Evolutionary conservation across 2,113 vertebrate genomes (phyloP).

Genomic region (Trichomycterus rosablanca): DNA sequence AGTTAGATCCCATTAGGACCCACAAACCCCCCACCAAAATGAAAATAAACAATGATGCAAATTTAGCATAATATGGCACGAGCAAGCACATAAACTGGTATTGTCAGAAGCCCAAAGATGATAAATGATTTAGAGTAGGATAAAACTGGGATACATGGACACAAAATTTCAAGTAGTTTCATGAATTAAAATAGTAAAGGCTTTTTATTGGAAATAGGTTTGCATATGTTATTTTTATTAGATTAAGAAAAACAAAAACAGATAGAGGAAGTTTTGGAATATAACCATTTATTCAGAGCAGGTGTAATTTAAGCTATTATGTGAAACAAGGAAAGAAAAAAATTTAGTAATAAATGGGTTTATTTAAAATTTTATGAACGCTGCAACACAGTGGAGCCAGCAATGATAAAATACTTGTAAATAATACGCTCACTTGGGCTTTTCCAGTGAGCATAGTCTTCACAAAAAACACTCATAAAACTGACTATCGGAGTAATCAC

Average conservation of each 20-base stretch:
- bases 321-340: background rate
- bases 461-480: too few species aligned
- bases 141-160: too few species aligned
- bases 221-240: conserved; percentile 15
- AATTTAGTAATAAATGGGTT: background rate
- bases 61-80: conserved; percentile 2
- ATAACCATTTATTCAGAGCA: conserved; percentile 14
- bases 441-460: too few species aligned
- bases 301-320: conserved; percentile 6
- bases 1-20: too few species aligned
- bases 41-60: conserved; percentile 4
- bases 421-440: background rate
- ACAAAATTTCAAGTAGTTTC: background rate
- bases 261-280: too few species aligned
- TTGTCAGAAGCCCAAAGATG: background rate
- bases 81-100: background rate
- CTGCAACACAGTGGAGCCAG: background rate
- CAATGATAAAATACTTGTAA: background rate
- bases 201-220: too few species aligned
- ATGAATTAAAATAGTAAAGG: too few species aligned
- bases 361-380: background rate
- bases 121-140: conserved; percentile 2
- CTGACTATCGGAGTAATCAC: too few species aligned
- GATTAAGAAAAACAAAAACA: background rate
- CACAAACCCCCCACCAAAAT: too few species aligned